Conservation (phyloP, 2,113 vertebrate genomes). For the Felis chaus region DNA sequence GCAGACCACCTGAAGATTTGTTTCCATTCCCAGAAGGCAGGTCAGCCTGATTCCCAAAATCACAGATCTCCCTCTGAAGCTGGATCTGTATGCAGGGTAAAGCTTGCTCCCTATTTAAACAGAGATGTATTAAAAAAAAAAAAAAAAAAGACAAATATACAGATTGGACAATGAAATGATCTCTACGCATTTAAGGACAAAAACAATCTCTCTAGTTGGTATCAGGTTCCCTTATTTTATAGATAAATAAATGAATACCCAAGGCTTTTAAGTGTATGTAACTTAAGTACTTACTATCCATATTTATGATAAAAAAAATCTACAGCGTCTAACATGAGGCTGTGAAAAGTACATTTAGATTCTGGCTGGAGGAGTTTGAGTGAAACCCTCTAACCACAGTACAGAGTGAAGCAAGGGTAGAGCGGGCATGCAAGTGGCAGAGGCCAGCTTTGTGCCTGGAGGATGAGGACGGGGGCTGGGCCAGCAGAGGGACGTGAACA, state of each 20-base stretch:
- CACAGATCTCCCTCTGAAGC: slow-evolving; percentile 93
- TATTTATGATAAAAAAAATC: not conserved
- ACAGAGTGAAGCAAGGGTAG: not conserved
- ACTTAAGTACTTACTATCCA: not conserved
- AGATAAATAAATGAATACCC: not conserved
- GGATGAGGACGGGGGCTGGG: not conserved
- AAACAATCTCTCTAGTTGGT: not conserved
- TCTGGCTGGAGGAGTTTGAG: not conserved
- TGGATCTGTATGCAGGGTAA: slow-evolving; percentile 98
- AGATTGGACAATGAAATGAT: slow-evolving; percentile 18
- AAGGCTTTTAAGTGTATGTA: not conserved
- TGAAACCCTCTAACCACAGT: not conserved
- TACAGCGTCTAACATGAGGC: not conserved
- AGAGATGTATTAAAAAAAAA: not conserved
- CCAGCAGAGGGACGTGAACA: not conserved
- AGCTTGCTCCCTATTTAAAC: slow-evolving; percentile 91
- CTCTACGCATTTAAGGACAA: not conserved
- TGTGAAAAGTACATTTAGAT: not conserved
- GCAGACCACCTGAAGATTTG: slow-evolving; percentile 94
- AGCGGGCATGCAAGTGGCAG: not conserved
- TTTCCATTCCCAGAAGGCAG: slow-evolving; percentile 90
- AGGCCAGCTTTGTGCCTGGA: not conserved
- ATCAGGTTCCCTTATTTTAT: not conserved
- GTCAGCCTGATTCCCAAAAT: slow-evolving; percentile 90
- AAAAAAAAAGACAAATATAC: not conserved